A percentile compares a stretch with the other conserved stretches of the same genome.
Evolutionary conservation across 2,797 vertebrate genomes (phyloP).

Genomic region (Anguilla pacifica): DNA sequence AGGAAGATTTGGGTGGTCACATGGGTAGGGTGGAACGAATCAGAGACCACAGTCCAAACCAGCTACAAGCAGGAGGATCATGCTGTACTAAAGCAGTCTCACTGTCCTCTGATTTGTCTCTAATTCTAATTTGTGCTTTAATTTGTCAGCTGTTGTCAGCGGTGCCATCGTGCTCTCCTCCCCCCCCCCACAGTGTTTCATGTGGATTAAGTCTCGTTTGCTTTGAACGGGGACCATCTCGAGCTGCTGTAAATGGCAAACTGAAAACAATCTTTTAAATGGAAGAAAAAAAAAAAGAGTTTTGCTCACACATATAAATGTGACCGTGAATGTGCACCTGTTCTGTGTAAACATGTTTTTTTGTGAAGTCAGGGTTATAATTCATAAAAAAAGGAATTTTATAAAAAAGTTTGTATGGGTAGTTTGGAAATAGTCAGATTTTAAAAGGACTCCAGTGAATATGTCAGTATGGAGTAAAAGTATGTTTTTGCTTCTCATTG

Average conservation of each 20-base stretch:
- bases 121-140: slow-evolving; percentile 29
- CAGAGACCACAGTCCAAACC: not conserved
- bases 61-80: not conserved
- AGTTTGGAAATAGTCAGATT: slow-evolving; percentile 56
- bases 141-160: slow-evolving; percentile 45
- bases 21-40: slow-evolving; percentile 26
- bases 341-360: slow-evolving; percentile 52
- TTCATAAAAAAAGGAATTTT: slow-evolving; percentile 66
- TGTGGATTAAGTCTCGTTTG: slow-evolving; percentile 47
- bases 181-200: slow-evolving; percentile 9
- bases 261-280: slow-evolving; percentile 19
- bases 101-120: slow-evolving; percentile 31
- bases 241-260: slow-evolving; percentile 41
- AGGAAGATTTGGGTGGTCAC: slow-evolving; percentile 37
- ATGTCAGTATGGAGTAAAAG: slow-evolving; percentile 6
- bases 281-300: not conserved
- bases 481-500: slow-evolving; percentile 10
- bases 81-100: not conserved
- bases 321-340: slow-evolving; percentile 71
- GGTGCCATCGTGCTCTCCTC: slow-evolving; percentile 42
- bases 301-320: slow-evolving; percentile 47
- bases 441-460: slow-evolving; percentile 53
- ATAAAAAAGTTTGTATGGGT: slow-evolving; percentile 55
- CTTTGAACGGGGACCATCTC: slow-evolving; percentile 36
- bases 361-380: slow-evolving; percentile 50